Conservation (phyloP, 2,113 vertebrate genomes). For the Eulemur rufifrons region DNA sequence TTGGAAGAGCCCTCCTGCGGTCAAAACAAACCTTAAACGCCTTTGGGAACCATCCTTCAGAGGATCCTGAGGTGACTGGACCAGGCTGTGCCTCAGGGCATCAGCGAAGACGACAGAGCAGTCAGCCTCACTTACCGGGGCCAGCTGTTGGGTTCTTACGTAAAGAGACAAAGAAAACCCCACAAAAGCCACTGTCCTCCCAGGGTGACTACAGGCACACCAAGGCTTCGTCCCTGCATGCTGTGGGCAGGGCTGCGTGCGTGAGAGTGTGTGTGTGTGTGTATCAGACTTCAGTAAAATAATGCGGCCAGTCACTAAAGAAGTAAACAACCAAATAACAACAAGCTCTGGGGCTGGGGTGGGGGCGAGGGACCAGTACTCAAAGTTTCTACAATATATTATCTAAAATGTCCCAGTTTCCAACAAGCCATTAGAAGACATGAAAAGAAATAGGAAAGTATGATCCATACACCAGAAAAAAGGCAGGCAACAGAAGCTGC, state of each 20-base stretch:
- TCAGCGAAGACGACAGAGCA: neutral
- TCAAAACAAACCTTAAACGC: neutral
- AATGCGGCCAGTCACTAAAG: neutral
- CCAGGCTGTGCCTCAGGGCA: neutral
- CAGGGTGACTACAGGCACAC: neutral
- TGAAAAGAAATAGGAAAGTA: neutral
- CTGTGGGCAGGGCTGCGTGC: no score
- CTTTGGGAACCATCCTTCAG: neutral
- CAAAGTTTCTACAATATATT: neutral
- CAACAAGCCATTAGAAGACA: neutral
- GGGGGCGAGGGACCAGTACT: neutral
- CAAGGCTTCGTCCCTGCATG: neutral
- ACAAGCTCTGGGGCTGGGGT: neutral
- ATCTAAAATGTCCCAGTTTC: neutral
- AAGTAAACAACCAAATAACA: neutral
- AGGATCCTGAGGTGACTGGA: neutral
- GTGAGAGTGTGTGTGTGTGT: neutral
- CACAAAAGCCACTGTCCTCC: neutral
- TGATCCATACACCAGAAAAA: neutral
- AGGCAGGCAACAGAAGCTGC: neutral
- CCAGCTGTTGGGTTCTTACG: neutral
- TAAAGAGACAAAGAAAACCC: neutral
- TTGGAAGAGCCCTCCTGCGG: neutral
- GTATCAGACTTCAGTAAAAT: neutral
- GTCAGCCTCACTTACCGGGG: neutral